Conservation (phyloP, 2,797 vertebrate species). For the Phylloscopus collybita region DNA sequence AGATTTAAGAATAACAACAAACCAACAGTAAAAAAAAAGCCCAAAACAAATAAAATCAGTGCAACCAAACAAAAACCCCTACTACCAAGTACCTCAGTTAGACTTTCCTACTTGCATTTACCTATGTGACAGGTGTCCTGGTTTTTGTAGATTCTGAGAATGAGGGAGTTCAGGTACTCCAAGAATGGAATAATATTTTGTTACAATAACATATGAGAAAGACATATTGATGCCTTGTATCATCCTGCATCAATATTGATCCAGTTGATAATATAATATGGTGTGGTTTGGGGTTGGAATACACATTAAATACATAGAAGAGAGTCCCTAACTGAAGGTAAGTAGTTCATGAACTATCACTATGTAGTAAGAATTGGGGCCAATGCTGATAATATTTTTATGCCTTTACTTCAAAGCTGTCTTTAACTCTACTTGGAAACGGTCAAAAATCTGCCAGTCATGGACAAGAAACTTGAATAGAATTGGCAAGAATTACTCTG, state of each 20-base stretch:
- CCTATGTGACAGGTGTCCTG: fast-evolving
- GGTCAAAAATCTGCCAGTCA: neutral
- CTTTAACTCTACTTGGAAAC: neutral
- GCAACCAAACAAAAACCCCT: neutral
- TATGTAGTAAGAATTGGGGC: neutral
- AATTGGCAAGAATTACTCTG: neutral
- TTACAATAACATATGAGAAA: neutral
- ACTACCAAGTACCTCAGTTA: neutral
- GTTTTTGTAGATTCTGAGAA: neutral
- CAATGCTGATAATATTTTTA: neutral
- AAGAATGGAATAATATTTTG: neutral
- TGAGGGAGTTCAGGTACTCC: neutral
- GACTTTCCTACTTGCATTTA: neutral
- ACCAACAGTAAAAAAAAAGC: too few species aligned
- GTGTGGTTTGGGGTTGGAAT: neutral
- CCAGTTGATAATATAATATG: neutral
- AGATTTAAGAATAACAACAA: neutral
- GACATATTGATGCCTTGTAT: neutral
- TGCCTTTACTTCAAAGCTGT: neutral
- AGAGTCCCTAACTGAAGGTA: neutral
- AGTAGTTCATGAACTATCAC: neutral
- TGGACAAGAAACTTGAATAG: neutral
- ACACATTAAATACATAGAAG: neutral
- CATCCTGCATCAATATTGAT: neutral
- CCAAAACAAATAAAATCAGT: neutral